A percentile compares a stretch with the other conserved stretches of the same genome.
Evolutionary conservation across 1,140 invertebrate species (phyloP).

Genomic region (Drosophila watanabei): DNA sequence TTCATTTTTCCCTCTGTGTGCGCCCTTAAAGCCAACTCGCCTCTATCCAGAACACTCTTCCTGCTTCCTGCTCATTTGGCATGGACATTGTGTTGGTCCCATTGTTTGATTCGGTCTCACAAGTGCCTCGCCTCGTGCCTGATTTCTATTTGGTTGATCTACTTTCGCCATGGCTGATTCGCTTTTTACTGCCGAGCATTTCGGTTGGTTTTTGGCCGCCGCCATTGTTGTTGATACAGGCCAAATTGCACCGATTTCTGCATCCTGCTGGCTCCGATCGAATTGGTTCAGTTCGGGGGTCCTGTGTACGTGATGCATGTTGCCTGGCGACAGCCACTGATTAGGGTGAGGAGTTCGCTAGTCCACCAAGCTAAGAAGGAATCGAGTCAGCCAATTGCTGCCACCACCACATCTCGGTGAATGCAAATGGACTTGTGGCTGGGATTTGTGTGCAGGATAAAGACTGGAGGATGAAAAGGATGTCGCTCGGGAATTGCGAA

Average conservation of each 20-base stretch:
- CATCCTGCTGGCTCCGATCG: slow-evolving; percentile 37
- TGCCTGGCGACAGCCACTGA: slow-evolving; percentile 45
- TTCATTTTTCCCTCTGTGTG: background rate
- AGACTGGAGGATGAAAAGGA: background rate
- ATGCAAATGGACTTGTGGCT: slow-evolving; percentile 59
- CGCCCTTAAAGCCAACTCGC: slow-evolving; percentile 6
- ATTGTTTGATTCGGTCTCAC: slow-evolving; percentile 51
- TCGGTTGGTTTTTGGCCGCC: slow-evolving; percentile 55
- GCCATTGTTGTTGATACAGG: slow-evolving; percentile 61
- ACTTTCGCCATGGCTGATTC: slow-evolving; percentile 54
- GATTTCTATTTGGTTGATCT: slow-evolving; percentile 67
- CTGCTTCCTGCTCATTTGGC: slow-evolving; percentile 54
- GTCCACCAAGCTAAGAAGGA: background rate
- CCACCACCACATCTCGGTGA: slow-evolving; percentile 25
- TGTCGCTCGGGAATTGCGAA: background rate
- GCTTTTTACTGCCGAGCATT: slow-evolving; percentile 63
- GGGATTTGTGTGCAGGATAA: slow-evolving; percentile 29
- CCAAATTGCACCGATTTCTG: slow-evolving; percentile 67
- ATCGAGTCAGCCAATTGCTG: slow-evolving; percentile 32
- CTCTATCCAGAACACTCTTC: slow-evolving; percentile 8
- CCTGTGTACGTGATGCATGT: slow-evolving; percentile 37
- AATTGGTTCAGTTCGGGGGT: slow-evolving; percentile 4
- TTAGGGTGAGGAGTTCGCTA: slow-evolving; percentile 40
- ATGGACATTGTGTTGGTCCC: slow-evolving; percentile 59
- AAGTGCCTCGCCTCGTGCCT: slow-evolving; percentile 46